A percentile compares a stretch with the other conserved stretches of the same genome.
These are phyloP conservation scores for Pristionchus japonicus DNA, from an alignment of 2,888 invertebrate species.

Conservation along the genomic window DNA sequence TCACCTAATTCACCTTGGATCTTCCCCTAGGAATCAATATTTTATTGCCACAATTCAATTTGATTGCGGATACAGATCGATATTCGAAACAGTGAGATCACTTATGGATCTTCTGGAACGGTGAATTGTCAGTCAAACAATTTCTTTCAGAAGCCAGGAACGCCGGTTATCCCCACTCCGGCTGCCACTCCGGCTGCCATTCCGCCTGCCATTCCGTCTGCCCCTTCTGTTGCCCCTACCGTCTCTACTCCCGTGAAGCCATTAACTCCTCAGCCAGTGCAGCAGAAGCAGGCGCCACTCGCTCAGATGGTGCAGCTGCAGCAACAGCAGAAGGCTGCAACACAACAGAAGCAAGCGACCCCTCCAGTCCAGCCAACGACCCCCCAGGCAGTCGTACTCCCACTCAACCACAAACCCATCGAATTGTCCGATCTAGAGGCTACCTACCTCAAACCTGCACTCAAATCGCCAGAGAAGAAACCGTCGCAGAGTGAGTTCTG, in stretches of 20 bases:
- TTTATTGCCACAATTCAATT: no score
- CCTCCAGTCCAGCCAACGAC: neutral
- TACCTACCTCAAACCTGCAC: neutral
- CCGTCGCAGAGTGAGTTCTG: no score
- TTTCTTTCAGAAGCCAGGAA: no score
- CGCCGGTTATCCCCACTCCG: no score
- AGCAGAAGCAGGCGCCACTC: neutral
- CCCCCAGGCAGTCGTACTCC: conserved; percentile 2
- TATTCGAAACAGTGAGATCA: no score
- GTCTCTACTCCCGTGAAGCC: no score
- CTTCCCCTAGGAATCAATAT: neutral
- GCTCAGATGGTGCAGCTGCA: neutral
- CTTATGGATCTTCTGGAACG: no score
- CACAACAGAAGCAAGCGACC: neutral
- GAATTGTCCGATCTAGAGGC: conserved; percentile 5
- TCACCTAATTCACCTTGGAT: neutral
- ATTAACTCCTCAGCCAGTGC: neutral
- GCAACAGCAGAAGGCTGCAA: neutral
- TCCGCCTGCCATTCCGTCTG: no score
- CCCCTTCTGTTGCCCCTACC: no score
- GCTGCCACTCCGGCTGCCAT: no score
- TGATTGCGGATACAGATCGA: no score
- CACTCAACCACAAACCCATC: neutral
- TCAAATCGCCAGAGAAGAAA: neutral
- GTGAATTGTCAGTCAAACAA: no score